phyloP scores from a whole-genome alignment of 1,140 invertebrate genomes.

The Muscidifurax raptorellus region DNA sequence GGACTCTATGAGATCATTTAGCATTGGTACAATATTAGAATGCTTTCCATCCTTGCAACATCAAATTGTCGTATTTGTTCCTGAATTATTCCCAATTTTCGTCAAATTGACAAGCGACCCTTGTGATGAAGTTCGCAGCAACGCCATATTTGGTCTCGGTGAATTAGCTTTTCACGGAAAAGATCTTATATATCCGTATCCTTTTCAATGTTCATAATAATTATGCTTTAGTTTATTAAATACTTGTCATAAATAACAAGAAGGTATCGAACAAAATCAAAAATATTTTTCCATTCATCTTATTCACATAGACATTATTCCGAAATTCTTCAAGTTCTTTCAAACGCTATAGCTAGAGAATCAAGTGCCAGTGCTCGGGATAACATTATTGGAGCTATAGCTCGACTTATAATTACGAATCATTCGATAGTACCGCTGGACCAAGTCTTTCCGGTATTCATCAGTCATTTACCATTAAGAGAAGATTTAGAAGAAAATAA shows the following conservation, averaged over 20 bases:
- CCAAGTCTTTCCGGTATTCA: slow-evolving; percentile 84
- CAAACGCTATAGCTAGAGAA: slow-evolving; percentile 80
- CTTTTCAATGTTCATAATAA: slow-evolving; percentile 56
- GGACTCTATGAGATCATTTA: slow-evolving; percentile 82
- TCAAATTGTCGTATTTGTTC: slow-evolving; percentile 77
- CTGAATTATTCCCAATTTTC: slow-evolving; percentile 80
- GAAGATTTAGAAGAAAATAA: slow-evolving; percentile 86
- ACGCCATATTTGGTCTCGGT: slow-evolving; percentile 85
- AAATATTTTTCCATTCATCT: slow-evolving; percentile 29
- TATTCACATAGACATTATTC: slow-evolving; percentile 76
- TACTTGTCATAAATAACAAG: neutral
- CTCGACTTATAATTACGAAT: slow-evolving; percentile 83
- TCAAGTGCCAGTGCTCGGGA: slow-evolving; percentile 80
- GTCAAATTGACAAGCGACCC: slow-evolving; percentile 78
- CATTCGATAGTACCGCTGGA: slow-evolving; percentile 79
- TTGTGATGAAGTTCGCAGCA: slow-evolving; percentile 85
- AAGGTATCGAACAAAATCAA: neutral
- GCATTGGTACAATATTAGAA: slow-evolving; percentile 84
- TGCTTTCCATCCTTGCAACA: slow-evolving; percentile 80
- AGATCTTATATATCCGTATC: slow-evolving; percentile 78
- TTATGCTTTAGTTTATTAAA: neutral
- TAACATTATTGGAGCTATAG: slow-evolving; percentile 87
- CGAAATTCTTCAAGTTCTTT: slow-evolving; percentile 81
- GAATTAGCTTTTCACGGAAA: slow-evolving; percentile 82
- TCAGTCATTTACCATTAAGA: slow-evolving; percentile 83